Evolutionary conservation across 1,140 invertebrate genomes (phyloP).

Genomic region (Drosophila nebulosa): DNA sequence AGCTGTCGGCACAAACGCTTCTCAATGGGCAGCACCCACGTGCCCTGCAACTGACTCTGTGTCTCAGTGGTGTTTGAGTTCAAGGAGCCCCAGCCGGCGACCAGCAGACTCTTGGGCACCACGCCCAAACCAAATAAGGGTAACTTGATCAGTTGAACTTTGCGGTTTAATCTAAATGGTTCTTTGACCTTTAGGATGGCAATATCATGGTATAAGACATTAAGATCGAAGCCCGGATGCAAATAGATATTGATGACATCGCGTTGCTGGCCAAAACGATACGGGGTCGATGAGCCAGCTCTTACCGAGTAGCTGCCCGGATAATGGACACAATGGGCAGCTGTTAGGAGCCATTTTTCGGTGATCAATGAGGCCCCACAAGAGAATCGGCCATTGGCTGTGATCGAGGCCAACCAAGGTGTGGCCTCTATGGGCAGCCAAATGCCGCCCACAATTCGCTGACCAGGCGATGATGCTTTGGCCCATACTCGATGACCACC

Average conservation of each 20-base stretch:
- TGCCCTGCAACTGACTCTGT: constrained; percentile 19
- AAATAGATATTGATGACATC: constrained; percentile 16
- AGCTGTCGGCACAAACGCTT: constrained; percentile 11
- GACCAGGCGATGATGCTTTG: neutral
- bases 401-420: constrained; percentile 29
- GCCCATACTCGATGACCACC: constrained; percentile 8
- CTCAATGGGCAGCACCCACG: constrained; percentile 15
- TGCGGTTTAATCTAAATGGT: constrained; percentile 14
- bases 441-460: constrained; percentile 35
- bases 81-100: constrained; percentile 40
- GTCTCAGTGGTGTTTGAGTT: neutral
- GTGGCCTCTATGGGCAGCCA: constrained; percentile 24
- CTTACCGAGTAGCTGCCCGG: constrained; percentile 25
- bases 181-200: constrained; percentile 21
- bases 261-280: constrained; percentile 13
- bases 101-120: constrained; percentile 20
- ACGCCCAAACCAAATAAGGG: constrained; percentile 10
- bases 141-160: constrained; percentile 28
- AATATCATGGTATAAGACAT: constrained; percentile 27
- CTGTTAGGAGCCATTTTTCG: constrained; percentile 36
- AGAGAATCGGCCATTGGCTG: constrained; percentile 23
- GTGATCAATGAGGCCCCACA: constrained; percentile 37
- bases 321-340: constrained; percentile 41
- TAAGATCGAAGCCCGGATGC: constrained; percentile 18
- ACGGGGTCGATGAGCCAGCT: constrained; percentile 25